These are phyloP conservation scores for Myotis davidii DNA, from an alignment of 2,113 vertebrate genomes.

Conservation along the genomic window DNA sequence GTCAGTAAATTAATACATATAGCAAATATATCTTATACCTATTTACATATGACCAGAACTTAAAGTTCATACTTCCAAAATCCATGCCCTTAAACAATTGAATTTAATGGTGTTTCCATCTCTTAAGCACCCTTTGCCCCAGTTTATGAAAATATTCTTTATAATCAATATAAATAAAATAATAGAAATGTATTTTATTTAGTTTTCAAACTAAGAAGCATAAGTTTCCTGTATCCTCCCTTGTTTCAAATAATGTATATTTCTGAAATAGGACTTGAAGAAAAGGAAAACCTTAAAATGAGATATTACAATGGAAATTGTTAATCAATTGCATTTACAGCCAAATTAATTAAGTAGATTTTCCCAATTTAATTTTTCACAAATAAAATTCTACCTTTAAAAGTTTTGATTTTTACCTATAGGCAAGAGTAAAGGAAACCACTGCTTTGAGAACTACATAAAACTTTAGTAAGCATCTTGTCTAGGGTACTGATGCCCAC, in stretches of 20 bases:
- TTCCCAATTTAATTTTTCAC: slow-evolving; percentile 1
- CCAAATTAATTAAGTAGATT: slow-evolving; percentile 28
- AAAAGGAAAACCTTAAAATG: slow-evolving; percentile 32
- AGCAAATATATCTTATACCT: not conserved
- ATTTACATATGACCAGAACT: not conserved
- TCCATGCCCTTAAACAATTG: not conserved
- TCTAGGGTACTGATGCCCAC: slow-evolving; percentile 24
- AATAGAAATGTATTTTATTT: slow-evolving; percentile 1
- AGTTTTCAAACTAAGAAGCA: slow-evolving; percentile 31
- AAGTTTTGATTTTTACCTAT: not conserved
- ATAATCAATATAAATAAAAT: slow-evolving; percentile 20
- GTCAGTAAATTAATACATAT: not conserved
- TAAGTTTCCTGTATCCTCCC: not conserved
- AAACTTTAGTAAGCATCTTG: not conserved
- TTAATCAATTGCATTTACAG: not conserved
- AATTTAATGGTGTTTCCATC: not conserved
- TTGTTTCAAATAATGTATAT: not conserved
- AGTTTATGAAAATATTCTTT: not conserved
- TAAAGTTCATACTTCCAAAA: not conserved
- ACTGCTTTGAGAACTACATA: not conserved
- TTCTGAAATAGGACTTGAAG: slow-evolving; percentile 27
- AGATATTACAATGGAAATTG: slow-evolving; percentile 13
- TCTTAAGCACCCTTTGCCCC: not conserved
- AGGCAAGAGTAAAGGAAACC: not conserved
- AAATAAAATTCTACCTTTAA: slow-evolving; percentile 34